Percentiles rank a stretch among this genome's conserved stretches.
Conservation (phyloP, 2,888 invertebrate species). For the Pycnomerus fuliginosus region DNA sequence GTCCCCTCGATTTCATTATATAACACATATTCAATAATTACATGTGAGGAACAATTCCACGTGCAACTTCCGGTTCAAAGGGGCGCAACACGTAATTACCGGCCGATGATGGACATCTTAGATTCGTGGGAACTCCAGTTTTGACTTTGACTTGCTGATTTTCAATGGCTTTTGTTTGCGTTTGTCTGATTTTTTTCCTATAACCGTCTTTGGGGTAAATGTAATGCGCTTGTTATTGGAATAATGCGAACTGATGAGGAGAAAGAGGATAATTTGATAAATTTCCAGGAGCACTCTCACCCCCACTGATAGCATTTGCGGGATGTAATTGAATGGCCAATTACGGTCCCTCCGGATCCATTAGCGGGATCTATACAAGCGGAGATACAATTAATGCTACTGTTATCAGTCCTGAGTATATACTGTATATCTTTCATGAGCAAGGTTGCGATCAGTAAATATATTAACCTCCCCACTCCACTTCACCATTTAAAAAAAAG, state of each 20-base stretch:
- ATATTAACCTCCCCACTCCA: too few relatives aligned
- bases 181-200: slow-evolving; percentile 6
- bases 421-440: too few relatives aligned
- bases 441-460: too few relatives aligned
- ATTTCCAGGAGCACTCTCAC: slow-evolving; percentile 36
- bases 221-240: slow-evolving; percentile 13
- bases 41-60: slow-evolving; percentile 36
- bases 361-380: slow-evolving; percentile 33
- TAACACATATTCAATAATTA: slow-evolving; percentile 38
- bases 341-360: slow-evolving; percentile 40
- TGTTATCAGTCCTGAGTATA: too few relatives aligned
- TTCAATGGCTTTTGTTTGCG: slow-evolving; percentile 20
- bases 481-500: too few relatives aligned
- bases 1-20: slow-evolving; percentile 32
- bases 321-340: slow-evolving; percentile 43
- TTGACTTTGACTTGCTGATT: slow-evolving; percentile 22
- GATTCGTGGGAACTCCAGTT: slow-evolving; percentile 43
- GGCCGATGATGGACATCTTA: slow-evolving; percentile 38
- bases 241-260: slow-evolving; percentile 21
- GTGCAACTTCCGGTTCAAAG: slow-evolving; percentile 48
- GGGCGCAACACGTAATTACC: slow-evolving; percentile 43
- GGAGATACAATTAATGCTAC: slow-evolving; percentile 40
- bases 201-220: slow-evolving; percentile 3
- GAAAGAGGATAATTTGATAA: slow-evolving; percentile 15
- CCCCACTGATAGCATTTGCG: slow-evolving; percentile 40